Evolutionary conservation across 2,888 invertebrate genomes (phyloP), one percentile per base, ranked within the genome.

Genomic region (Drosophila anomelani): DNA sequence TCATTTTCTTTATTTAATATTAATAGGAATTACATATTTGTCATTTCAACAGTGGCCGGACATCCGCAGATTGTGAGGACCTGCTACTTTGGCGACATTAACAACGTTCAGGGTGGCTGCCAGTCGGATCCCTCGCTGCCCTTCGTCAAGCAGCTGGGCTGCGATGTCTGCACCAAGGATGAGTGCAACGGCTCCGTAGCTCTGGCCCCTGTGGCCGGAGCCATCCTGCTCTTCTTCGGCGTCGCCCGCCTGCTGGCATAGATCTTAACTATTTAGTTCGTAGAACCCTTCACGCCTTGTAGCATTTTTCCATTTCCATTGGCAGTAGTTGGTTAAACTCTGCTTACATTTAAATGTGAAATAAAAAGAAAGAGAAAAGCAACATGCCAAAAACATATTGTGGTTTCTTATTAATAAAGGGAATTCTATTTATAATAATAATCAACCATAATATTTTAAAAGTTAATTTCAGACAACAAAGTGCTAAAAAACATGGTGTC

Each of bases 31-130:
- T 23, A 6, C 23, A 15, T 10, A 10, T 36, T 15, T 8, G 9
- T 34, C 3, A 15, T 34, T 36, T 53, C 10, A 15, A 23, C 68
- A 90, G 90, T 79, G 46, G 78, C 67, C 55, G 91, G 91, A 38
- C 79, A 75, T 5, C 83, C 80, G 1, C 90, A 86, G 58, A 79
- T 89, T 58, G 78, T 81, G 49, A 88, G 90, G 66, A 79, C 79
- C 67, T 92, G 92, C 66, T 92, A 87, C 71, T 92, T 90, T 17
- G 92, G 92, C 4, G 91, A 91, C 36, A 57, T 90, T 3, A 76
- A 74, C 47, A 83, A 91, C 34, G 82, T 89, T 9, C 81, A 88
- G 26, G 56, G 44, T 4, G 92, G 92, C 58, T 92, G 92, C 64
- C 80, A 86, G 49, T 66, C 83, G 36, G 92, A 92, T 77, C 92